Evolutionary conservation across 2,888 invertebrate genomes (phyloP).

Genomic region (Microctonus aethiopoides): DNA sequence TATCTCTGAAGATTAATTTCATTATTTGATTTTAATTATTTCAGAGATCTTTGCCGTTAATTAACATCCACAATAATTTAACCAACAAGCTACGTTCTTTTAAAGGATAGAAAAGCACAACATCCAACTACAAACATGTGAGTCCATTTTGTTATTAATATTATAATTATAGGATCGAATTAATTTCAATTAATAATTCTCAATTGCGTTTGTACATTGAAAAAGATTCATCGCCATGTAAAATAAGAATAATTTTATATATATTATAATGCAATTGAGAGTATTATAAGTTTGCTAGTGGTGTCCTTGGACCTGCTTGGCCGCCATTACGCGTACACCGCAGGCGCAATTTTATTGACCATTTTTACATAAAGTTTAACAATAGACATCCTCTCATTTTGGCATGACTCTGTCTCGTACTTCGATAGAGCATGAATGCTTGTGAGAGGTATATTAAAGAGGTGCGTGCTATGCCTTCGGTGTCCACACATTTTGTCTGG

Average conservation of each 20-base stretch:
- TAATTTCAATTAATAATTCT: no score
- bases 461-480: conserved; percentile 81
- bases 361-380: conserved; percentile 15
- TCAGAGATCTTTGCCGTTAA: conserved; percentile 52
- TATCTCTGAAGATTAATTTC: not conserved
- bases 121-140: conserved; percentile 51
- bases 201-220: no score
- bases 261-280: no score
- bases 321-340: conserved; percentile 47
- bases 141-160: conserved; percentile 41
- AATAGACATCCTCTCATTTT: conserved; percentile 74
- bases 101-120: conserved; percentile 49
- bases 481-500: conserved; percentile 80
- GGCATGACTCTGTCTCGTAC: conserved; percentile 77
- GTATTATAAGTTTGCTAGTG: not conserved
- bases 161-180: no score
- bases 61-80: conserved; percentile 30
- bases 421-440: conserved; percentile 80
- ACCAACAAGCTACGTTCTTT: conserved; percentile 36
- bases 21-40: conserved; percentile 33
- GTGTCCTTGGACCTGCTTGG: conserved; percentile 34
- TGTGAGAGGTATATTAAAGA: conserved; percentile 75
- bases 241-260: no score
- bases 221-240: no score
- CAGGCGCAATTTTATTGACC: conserved; percentile 46